Evolutionary conservation across 1,140 invertebrate species (phyloP).

Genomic region (Aphelinus certus): DNA sequence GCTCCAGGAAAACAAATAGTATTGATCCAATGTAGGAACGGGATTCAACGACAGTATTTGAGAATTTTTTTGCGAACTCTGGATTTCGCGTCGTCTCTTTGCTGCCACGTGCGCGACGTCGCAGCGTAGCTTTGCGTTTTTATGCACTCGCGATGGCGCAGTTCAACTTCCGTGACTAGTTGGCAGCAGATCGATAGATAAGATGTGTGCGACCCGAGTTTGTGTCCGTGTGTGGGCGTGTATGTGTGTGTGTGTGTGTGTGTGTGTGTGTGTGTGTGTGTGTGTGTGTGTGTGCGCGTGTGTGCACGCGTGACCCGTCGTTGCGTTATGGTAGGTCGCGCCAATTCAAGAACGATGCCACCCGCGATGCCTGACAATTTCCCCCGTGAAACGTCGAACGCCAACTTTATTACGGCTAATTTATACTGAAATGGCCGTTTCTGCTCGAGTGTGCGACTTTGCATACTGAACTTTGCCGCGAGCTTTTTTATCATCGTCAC

Average conservation of each 20-base stretch:
- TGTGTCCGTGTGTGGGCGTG: background rate
- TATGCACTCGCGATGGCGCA: background rate
- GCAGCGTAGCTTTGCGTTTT: slow-evolving; percentile 3
- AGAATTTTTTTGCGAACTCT: too few species aligned
- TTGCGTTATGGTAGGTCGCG: slow-evolving; percentile 13
- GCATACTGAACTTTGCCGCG: too few species aligned
- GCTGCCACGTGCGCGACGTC: background rate
- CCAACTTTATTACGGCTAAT: too few species aligned
- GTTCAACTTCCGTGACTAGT: slow-evolving; percentile 38
- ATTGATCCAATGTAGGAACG: too few species aligned
- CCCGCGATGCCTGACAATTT: background rate
- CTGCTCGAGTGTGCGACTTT: too few species aligned
- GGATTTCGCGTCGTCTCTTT: too few species aligned
- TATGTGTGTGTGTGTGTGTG: background rate
- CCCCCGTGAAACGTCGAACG: too few species aligned
- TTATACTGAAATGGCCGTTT: too few species aligned
- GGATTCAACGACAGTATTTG: too few species aligned
- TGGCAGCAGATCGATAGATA: slow-evolving; percentile 39
- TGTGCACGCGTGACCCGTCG: background rate
- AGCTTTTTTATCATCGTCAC: too few species aligned
- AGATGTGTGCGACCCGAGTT: slow-evolving; percentile 19
- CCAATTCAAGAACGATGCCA: background rate
- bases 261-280: background rate
- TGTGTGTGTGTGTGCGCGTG: background rate
- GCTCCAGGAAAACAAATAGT: too few species aligned